A percentile compares a stretch with the other conserved stretches of the same genome.
phyloP scores from a whole-genome alignment of 2,888 invertebrate genomes.

The Sinodicranocentrus sp. region DNA sequence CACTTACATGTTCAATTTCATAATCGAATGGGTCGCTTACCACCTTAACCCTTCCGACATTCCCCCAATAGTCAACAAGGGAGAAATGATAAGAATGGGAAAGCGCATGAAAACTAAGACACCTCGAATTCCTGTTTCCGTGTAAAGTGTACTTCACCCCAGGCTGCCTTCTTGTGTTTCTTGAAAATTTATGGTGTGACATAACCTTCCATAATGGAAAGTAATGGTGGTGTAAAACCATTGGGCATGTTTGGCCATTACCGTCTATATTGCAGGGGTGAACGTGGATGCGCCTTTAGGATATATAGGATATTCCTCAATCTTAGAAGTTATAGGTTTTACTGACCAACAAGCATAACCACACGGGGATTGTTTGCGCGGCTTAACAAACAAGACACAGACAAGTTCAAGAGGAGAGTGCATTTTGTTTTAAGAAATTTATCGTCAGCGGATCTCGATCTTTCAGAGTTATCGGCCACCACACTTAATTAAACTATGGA shows the following conservation, averaged over 20 bases:
- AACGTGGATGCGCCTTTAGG: no score
- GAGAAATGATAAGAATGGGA: neutral
- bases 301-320: no score
- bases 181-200: conserved; percentile 63
- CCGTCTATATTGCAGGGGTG: no score
- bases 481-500: conserved; percentile 1
- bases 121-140: neutral
- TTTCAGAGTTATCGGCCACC: conserved; percentile 8
- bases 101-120: neutral
- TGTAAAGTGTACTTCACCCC: conserved; percentile 36
- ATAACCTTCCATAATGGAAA: conserved; percentile 64
- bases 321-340: no score
- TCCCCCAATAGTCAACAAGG: no score
- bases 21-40: no score
- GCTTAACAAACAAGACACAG: no score
- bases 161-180: conserved; percentile 30
- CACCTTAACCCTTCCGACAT: no score
- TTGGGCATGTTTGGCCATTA: neutral
- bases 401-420: neutral
- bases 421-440: neutral
- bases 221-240: neutral
- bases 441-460: neutral
- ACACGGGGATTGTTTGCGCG: no score
- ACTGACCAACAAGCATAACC: no score
- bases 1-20: no score